Percentiles rank a stretch among this genome's conserved stretches.
Conservation (phyloP, 2,113 vertebrate genomes). For the Benitochromis conjunctus region DNA sequence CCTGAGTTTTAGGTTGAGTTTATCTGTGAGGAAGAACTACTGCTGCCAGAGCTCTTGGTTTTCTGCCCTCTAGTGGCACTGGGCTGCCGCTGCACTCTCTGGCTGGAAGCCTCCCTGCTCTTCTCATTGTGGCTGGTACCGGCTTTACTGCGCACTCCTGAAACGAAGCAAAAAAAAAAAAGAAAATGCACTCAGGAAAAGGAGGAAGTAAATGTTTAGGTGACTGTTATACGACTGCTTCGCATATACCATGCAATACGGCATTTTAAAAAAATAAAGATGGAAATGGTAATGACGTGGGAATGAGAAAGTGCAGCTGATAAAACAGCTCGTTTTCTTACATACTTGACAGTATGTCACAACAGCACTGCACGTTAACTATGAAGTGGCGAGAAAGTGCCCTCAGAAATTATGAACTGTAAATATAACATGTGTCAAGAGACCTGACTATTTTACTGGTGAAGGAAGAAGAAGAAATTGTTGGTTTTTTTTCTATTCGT, state of each 20-base stretch:
- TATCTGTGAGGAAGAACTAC: constrained; percentile 75
- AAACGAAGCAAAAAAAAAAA: neutral
- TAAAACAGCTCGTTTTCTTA: neutral
- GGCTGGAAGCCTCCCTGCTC: constrained; percentile 72
- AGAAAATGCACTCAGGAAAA: neutral
- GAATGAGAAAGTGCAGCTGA: neutral
- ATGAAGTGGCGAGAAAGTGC: neutral
- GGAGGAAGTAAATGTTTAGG: neutral
- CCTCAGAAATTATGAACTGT: neutral
- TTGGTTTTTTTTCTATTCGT: neutral
- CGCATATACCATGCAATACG: neutral
- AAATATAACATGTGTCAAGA: neutral
- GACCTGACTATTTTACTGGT: neutral
- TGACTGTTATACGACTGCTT: neutral
- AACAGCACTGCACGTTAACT: neutral
- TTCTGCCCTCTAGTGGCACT: constrained; percentile 82
- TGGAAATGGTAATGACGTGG: neutral
- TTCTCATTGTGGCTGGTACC: constrained; percentile 71
- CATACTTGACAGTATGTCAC: neutral
- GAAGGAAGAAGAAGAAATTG: neutral
- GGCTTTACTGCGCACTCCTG: constrained; percentile 78
- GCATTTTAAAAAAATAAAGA: neutral
- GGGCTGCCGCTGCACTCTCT: constrained; percentile 82
- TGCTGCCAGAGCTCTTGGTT: constrained; percentile 80
- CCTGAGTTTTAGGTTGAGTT: constrained; percentile 50